A percentile compares a stretch with the other conserved stretches of the same genome.
Evolutionary conservation across 53 echinoderm and acorn worm genomes (phyloP).

Genomic region (Crossaster papposus): DNA sequence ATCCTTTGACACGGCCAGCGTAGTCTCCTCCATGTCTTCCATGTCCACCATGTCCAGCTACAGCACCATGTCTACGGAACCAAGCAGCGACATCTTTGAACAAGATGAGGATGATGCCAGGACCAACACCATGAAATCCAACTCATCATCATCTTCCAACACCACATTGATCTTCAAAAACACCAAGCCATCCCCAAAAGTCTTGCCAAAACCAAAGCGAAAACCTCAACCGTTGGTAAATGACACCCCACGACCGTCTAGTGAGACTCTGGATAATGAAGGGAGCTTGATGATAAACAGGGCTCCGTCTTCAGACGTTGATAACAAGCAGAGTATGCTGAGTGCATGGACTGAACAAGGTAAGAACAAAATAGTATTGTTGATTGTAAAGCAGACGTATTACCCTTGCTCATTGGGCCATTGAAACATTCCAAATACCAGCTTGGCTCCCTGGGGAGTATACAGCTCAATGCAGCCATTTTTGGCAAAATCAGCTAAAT

Average conservation of each 20-base stretch:
- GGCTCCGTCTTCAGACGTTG: slow-evolving; percentile 32
- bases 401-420: too few relatives aligned
- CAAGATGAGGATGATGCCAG: slow-evolving; percentile 74
- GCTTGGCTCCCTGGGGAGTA: too few relatives aligned
- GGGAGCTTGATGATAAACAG: slow-evolving; percentile 44
- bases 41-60: slow-evolving; percentile 90
- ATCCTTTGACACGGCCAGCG: slow-evolving; percentile 84
- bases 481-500: too few relatives aligned
- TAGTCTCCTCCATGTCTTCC: slow-evolving; percentile 91
- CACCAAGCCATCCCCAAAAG: slow-evolving; percentile 45
- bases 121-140: slow-evolving; percentile 75
- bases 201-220: slow-evolving; percentile 49
- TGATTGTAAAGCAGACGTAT: not conserved
- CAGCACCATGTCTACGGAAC: slow-evolving; percentile 89
- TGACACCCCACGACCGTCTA: not conserved
- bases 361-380: not conserved
- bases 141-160: slow-evolving; percentile 77
- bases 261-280: slow-evolving; percentile 37
- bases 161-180: slow-evolving; percentile 72
- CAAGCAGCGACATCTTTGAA: slow-evolving; percentile 84
- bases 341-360: slow-evolving; percentile 60
- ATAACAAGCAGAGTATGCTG: slow-evolving; percentile 49
- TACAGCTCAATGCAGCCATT: too few relatives aligned
- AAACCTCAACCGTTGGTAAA: slow-evolving; percentile 6
- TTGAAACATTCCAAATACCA: too few relatives aligned